These are phyloP conservation scores for Ammodytes marinus DNA, from an alignment of 2,113 vertebrate genomes.

Conservation along the genomic window DNA sequence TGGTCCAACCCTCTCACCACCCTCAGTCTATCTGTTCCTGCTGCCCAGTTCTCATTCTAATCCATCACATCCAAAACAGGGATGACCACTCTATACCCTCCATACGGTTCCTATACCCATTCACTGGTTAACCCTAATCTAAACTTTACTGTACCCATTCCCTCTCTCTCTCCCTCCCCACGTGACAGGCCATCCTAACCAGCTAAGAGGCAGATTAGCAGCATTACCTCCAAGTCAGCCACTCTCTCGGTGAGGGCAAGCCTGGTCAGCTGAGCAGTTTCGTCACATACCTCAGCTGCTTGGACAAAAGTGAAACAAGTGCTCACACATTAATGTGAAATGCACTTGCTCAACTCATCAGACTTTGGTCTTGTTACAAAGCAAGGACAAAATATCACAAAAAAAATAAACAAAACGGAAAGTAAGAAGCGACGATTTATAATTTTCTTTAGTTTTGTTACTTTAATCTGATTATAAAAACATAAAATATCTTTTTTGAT, in stretches of 20 bases:
- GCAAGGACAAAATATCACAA: background rate
- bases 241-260: constrained; percentile 37
- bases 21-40: constrained; percentile 48
- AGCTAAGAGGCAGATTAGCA: constrained; percentile 80
- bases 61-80: constrained; percentile 51
- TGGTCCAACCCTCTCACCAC: constrained; percentile 13
- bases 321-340: constrained; percentile 10
- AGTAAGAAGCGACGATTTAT: background rate
- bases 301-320: constrained; percentile 40
- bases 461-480: constrained; percentile 1
- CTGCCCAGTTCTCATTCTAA: constrained; percentile 37
- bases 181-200: constrained; percentile 65
- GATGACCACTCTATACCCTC: constrained; percentile 28
- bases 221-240: constrained; percentile 66
- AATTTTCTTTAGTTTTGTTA: background rate
- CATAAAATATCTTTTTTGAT: background rate
- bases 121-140: constrained; percentile 36
- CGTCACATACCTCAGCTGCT: constrained; percentile 42
- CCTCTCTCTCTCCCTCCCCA: constrained; percentile 28
- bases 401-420: constrained; percentile 2
- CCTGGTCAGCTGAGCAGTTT: constrained; percentile 72
- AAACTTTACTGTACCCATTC: constrained; percentile 34
- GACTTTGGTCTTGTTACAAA: constrained; percentile 12
- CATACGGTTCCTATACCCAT: constrained; percentile 25
- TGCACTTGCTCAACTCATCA: constrained; percentile 30